Base-by-base conservation (phyloP, 2,888 invertebrate genomes). In the Scotopteryx bipunctaria region DNA sequence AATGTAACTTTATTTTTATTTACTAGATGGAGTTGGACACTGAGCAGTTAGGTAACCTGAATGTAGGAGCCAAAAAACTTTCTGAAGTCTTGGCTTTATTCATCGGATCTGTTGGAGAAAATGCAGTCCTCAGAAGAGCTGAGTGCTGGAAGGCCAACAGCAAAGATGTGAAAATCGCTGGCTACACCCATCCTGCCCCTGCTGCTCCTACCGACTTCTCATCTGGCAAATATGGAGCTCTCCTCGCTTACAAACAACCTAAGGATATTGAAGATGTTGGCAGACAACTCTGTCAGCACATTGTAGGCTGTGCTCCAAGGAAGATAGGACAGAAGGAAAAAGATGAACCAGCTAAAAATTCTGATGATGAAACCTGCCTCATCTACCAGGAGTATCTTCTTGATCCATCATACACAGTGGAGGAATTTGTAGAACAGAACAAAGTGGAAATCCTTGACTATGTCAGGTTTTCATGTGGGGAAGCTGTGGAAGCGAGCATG, bases 71-170 rank as follows among this genome's bases (percentile, higher is more conserved):
- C 0, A 95, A 95, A 75, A 92, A 92, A 1, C 80, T 98, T 8
- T 93, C 93, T 0, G 98, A 99, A 85, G 92, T 95, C 64, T 86
- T 97, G 44, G 98, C 97, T 0, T 80, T 98, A 50, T 92, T 95
- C 45, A 97, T 99, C 67, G 98, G 98, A 2, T 92, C 92, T 44
- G 92, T 99, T 3, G 98, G 98, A 0, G 99, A 99, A 86, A 99
- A 99, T 83, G 95, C 98, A 31, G 86, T 92, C 1, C 83, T 97
- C 4, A 92, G 94, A 43, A 92, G 98, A 54, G 98, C 96, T 0
- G 90, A 95, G 27, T 95, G 95, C 74, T 92, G 96, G 79, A 94
- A 93, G 76, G 92, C 93, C 0, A 89, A 90, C 55, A 69, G 49
- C 36, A 75, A 75, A 16, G 87, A 86, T 53, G 78, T 90, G 1